phyloP scores from a whole-genome alignment of 2,797 vertebrate species.

The Adelosebastes latens region DNA sequence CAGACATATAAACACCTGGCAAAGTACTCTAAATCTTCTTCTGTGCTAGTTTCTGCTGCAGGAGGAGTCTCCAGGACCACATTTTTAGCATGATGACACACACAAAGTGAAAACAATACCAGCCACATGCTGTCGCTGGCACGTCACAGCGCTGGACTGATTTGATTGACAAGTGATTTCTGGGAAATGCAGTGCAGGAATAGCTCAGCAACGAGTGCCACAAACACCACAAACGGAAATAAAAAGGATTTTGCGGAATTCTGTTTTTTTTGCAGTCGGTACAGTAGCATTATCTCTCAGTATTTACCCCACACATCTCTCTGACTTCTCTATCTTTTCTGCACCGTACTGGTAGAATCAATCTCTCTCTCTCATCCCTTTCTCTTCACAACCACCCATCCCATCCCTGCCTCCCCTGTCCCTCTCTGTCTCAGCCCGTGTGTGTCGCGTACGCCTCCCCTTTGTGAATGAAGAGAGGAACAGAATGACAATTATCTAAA shows the following conservation, averaged over 20 bases:
- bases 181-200: constrained; percentile 11
- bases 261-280: neutral
- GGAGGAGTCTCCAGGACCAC: neutral
- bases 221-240: neutral
- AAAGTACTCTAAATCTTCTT: neutral
- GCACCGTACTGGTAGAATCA: neutral
- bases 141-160: neutral
- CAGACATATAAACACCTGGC: neutral
- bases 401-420: neutral
- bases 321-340: neutral
- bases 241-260: neutral
- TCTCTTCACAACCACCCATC: neutral
- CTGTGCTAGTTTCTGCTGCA: neutral
- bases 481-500: constrained; percentile 82
- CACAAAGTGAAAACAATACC: neutral
- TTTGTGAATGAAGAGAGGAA: constrained; percentile 60
- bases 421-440: constrained; percentile 22
- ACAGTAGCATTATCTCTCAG: neutral
- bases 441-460: constrained; percentile 27
- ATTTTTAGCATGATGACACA: neutral
- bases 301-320: neutral
- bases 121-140: neutral
- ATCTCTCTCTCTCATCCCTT: neutral
- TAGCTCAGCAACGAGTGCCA: neutral
- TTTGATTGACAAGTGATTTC: constrained; percentile 4